Percentiles rank a stretch among this genome's conserved stretches.
phyloP scores from a whole-genome alignment of 2,888 invertebrate species.

The Scrobipalpa atriplicella region DNA sequence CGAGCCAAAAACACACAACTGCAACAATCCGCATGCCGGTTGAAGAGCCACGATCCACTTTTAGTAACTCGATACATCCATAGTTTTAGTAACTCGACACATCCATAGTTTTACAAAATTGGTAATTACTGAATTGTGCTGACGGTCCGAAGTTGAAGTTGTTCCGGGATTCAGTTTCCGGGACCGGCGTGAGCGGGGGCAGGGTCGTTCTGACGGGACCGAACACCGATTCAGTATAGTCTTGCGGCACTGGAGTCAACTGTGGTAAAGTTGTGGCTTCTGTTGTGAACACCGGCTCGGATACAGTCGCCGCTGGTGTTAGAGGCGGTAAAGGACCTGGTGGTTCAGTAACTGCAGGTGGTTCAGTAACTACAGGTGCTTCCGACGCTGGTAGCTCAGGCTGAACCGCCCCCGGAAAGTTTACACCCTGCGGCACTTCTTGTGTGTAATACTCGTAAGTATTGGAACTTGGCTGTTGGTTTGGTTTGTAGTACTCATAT shows the following conservation, averaged over 20 bases:
- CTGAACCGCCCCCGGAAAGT: neutral
- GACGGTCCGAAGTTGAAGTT: conserved; percentile 48
- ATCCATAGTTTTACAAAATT: neutral
- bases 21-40: neutral
- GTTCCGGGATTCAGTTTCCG: conserved; percentile 43
- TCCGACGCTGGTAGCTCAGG: neutral
- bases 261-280: neutral
- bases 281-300: neutral
- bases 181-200: conserved; percentile 47
- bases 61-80: too few species aligned
- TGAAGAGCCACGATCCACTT: neutral
- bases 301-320: neutral
- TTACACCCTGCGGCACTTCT: neutral
- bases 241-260: neutral
- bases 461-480: neutral
- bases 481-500: neutral
- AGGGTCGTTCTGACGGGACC: conserved; percentile 29
- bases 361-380: neutral
- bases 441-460: neutral
- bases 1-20: too few species aligned
- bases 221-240: too few species aligned
- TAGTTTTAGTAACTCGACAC: conserved; percentile 3
- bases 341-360: too few species aligned
- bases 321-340: conserved; percentile 2
- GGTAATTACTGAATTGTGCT: conserved; percentile 49